Base-by-base conservation (phyloP, 2,888 invertebrate genomes). In the Polyommatus icarus region DNA sequence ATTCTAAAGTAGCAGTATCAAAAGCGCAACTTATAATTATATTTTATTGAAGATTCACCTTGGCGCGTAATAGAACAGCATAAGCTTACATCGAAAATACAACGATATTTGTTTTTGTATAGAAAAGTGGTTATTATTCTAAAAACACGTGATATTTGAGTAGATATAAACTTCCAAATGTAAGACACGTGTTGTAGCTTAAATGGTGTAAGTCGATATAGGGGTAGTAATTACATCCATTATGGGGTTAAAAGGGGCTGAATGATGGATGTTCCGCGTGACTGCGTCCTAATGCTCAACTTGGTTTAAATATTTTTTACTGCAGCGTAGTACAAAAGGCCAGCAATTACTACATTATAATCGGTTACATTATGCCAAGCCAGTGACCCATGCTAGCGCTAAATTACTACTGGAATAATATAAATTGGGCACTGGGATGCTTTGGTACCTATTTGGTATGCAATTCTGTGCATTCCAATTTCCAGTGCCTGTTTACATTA, bases 241-340 rank as follows among this genome's bases (percentile, higher is more conserved):
- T 67, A 67, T 18, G 67, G 29, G 67, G 29, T 67, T 67, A 67
- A 32, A 67, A 29, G 67, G 67, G 67, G 67, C 12, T 32, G 15
- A 29, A 67, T 67, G 67, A 67, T 67, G 15, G 67, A 67, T 67
- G 67, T 12, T 32, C 12, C 32, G 18, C 15, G 29, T 67, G 29
- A 32, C 18, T 32, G 29, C 6, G 29, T 29, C 29, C 6, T 67
- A 29, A 67, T 67, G 24, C 15, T 61, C 10, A 61, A 32, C 61
- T 61, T 61, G 61, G 24, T 61, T 12, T 1, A 3, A 61, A 24
- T 24, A 61, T 12, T 59, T 20, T 59, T 59, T 20, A 20, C 59
- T 8, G 20, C 20, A 59, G 20, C 12, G 61, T 61, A 59, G n/a
- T 59, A 59, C 8, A 20, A 20, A 20, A 24, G 2, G 12, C 20